These are phyloP conservation scores for Neotoma lepida DNA, from an alignment of 2,113 vertebrate species.

Conservation along the genomic window DNA sequence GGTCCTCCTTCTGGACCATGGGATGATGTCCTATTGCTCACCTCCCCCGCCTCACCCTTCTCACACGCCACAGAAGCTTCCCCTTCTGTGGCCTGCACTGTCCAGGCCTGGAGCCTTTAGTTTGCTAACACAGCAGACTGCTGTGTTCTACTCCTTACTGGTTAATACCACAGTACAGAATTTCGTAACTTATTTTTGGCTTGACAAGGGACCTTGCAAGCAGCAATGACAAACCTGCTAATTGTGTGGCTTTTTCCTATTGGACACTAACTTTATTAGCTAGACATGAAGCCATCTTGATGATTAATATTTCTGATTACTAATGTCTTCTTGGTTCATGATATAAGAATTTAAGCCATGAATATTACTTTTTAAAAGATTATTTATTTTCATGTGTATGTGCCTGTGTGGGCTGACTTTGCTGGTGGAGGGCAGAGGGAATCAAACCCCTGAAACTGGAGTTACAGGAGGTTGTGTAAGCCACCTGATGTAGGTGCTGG, in stretches of 20 bases:
- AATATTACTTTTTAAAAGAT: background rate
- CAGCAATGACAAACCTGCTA: background rate
- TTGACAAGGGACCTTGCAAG: background rate
- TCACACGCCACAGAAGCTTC: background rate
- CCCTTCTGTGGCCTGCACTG: background rate
- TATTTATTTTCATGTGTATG: background rate
- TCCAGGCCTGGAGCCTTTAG: background rate
- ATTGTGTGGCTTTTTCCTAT: slow-evolving; percentile 1
- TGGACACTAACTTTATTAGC: slow-evolving; percentile 36
- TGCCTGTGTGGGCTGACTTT: background rate
- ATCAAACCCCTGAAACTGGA: background rate
- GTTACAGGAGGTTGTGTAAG: background rate
- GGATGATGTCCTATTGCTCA: background rate
- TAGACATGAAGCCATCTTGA: slow-evolving; percentile 21
- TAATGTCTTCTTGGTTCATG: background rate
- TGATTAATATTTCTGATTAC: slow-evolving; percentile 42
- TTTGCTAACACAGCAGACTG: too few relatives aligned
- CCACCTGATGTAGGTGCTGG: background rate
- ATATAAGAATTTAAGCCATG: slow-evolving; percentile 32
- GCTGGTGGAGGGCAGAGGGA: background rate
- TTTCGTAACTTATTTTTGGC: background rate
- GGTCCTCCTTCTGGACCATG: background rate
- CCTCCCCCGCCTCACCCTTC: background rate
- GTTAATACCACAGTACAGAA: background rate
- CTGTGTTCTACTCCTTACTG: background rate